These are phyloP conservation scores for Chamaea fasciata DNA, from an alignment of 2,113 vertebrate genomes.

Conservation along the genomic window DNA sequence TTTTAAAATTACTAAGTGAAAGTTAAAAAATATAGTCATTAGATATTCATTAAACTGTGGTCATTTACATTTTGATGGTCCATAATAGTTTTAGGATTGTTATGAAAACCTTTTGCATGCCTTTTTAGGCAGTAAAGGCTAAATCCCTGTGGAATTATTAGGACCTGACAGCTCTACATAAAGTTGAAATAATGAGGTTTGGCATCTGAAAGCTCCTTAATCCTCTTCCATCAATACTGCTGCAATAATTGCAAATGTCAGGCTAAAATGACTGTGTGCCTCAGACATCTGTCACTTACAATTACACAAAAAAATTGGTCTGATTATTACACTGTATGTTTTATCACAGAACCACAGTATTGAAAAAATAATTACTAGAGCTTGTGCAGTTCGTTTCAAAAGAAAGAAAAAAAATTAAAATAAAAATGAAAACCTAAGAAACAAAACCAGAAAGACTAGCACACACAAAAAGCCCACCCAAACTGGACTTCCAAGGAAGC, in stretches of 20 bases:
- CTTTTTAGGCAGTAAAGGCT: slow-evolving; percentile 30
- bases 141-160: slow-evolving; percentile 51
- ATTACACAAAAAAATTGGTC: slow-evolving; percentile 36
- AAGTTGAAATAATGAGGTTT: slow-evolving; percentile 70
- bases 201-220: slow-evolving; percentile 56
- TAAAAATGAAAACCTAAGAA: not conserved
- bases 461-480: not conserved
- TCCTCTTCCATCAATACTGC: slow-evolving; percentile 61
- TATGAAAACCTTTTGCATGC: slow-evolving; percentile 13
- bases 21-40: not conserved
- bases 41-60: not conserved
- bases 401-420: not conserved
- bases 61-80: slow-evolving; percentile 38
- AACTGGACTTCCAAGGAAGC: not conserved
- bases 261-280: slow-evolving; percentile 56
- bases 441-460: not conserved
- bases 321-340: slow-evolving; percentile 34
- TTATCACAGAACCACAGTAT: not conserved
- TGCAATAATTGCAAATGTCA: slow-evolving; percentile 68
- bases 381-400: not conserved
- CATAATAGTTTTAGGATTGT: slow-evolving; percentile 43
- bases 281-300: slow-evolving; percentile 66
- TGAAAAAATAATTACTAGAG: slow-evolving; percentile 36
- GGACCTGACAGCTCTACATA: slow-evolving; percentile 60
- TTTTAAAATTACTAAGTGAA: slow-evolving; percentile 26